Percentiles rank a stretch among this genome's conserved stretches.
Conservation (phyloP, 2,888 invertebrate genomes). For the Plagiodera versicolora region DNA sequence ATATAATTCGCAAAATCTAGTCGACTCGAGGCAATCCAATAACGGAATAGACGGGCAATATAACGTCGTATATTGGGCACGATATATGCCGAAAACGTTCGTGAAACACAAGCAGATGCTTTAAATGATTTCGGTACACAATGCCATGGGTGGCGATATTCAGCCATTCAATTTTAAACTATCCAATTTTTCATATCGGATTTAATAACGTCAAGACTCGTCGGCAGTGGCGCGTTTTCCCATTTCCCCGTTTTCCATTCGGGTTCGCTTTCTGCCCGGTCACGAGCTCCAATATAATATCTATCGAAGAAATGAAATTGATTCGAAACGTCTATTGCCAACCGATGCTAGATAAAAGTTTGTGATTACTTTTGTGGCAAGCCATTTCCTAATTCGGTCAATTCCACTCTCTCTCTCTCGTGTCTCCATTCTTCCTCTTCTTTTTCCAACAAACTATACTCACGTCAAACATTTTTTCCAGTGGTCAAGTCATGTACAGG, state of each 20-base stretch:
- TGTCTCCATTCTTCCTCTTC: no score
- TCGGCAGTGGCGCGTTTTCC: constrained; percentile 35
- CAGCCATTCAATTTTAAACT: constrained; percentile 55
- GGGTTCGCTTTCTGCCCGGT: constrained; percentile 38
- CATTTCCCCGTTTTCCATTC: constrained; percentile 27
- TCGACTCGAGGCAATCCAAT: constrained; percentile 15
- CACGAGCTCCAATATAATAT: constrained; percentile 55
- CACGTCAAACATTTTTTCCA: no score
- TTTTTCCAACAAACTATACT: no score
- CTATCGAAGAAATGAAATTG: constrained; percentile 55
- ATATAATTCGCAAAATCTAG: constrained; percentile 1
- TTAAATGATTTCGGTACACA: constrained; percentile 48
- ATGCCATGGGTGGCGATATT: constrained; percentile 45
- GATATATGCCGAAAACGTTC: constrained; percentile 36
- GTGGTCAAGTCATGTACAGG: no score
- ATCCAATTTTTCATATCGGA: constrained; percentile 57
- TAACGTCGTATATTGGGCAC: constrained; percentile 25
- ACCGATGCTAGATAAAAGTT: constrained; percentile 50
- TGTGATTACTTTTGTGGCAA: constrained; percentile 50
- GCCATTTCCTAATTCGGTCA: constrained; percentile 26
- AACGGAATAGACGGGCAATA: constrained; percentile 25
- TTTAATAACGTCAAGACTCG: constrained; percentile 56
- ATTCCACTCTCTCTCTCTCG: constrained; percentile 3
- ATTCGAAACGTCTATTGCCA: constrained; percentile 42
- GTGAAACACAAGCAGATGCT: constrained; percentile 44